phyloP scores from a whole-genome alignment of 2,113 vertebrate genomes.

The Oenanthe oenanthe region DNA sequence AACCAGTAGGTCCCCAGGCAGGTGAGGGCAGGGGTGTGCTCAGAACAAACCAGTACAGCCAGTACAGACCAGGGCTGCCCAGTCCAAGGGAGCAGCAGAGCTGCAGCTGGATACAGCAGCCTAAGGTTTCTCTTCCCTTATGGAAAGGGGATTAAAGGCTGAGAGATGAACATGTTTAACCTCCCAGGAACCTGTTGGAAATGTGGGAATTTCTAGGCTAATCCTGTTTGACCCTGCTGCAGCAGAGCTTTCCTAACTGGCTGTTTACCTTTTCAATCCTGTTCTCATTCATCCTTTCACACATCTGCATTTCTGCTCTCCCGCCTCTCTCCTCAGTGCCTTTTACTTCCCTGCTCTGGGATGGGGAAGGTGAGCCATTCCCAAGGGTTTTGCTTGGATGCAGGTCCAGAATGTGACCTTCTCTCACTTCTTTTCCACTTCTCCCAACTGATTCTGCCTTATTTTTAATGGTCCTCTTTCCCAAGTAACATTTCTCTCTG shows the following conservation, averaged over 20 bases:
- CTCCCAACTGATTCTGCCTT: not conserved
- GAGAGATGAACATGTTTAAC: not conserved
- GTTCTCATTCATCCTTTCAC: not conserved
- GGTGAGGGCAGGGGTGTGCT: rapidly evolving
- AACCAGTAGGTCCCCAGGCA: not conserved
- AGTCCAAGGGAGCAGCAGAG: not conserved
- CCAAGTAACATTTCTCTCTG: not conserved
- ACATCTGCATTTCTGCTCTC: not conserved
- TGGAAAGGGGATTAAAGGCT: not conserved
- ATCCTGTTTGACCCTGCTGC: not conserved
- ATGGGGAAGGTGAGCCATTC: not conserved
- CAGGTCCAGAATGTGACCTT: not conserved
- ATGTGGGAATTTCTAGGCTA: not conserved
- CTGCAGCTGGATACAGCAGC: not conserved
- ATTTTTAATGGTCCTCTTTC: not conserved
- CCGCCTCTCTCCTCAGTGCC: not conserved
- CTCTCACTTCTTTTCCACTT: not conserved
- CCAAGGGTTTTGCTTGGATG: not conserved
- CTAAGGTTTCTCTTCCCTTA: not conserved
- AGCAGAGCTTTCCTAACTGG: not conserved
- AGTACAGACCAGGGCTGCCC: not conserved
- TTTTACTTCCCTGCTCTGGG: not conserved
- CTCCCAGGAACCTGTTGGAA: not conserved
- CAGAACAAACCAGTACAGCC: not conserved
- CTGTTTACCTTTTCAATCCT: not conserved